Evolutionary conservation across 2,797 vertebrate species (phyloP).

Genomic region (Ispidina picta): DNA sequence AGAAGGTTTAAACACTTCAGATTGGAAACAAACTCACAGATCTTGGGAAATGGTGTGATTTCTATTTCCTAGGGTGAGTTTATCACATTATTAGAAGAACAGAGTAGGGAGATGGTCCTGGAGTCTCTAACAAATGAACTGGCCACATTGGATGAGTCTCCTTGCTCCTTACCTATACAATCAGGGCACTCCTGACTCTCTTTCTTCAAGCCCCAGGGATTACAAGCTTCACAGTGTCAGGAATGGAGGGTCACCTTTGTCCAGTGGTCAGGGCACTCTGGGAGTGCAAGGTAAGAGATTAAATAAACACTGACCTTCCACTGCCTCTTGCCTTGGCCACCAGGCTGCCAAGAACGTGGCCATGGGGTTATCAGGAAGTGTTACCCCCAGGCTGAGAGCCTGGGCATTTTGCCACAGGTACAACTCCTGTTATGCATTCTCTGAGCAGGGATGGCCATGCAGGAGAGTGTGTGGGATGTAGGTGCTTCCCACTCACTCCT

Average conservation of each 20-base stretch:
- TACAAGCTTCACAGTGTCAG: background rate
- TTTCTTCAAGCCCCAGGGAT: background rate
- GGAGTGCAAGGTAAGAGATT: background rate
- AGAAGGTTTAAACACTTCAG: background rate
- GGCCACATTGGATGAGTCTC: background rate
- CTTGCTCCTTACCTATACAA: background rate
- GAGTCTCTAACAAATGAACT: background rate
- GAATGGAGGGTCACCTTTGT: background rate
- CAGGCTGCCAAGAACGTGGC: background rate
- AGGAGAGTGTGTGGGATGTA: background rate
- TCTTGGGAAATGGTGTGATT: background rate
- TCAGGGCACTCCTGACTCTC: background rate
- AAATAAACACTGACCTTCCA: background rate
- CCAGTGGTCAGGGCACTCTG: background rate
- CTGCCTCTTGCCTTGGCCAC: background rate
- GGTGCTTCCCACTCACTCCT: background rate
- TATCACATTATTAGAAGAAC: background rate
- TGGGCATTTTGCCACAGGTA: background rate
- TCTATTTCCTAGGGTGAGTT: background rate
- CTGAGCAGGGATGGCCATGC: background rate
- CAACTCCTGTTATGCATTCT: fast-evolving
- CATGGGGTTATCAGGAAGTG: background rate
- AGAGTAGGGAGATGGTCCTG: background rate
- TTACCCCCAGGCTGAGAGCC: background rate
- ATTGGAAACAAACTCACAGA: background rate